A percentile compares a stretch with the other conserved stretches of the same genome.
Conservation (phyloP, 2,888 invertebrate genomes). For the Geotrupes spiniger region DNA sequence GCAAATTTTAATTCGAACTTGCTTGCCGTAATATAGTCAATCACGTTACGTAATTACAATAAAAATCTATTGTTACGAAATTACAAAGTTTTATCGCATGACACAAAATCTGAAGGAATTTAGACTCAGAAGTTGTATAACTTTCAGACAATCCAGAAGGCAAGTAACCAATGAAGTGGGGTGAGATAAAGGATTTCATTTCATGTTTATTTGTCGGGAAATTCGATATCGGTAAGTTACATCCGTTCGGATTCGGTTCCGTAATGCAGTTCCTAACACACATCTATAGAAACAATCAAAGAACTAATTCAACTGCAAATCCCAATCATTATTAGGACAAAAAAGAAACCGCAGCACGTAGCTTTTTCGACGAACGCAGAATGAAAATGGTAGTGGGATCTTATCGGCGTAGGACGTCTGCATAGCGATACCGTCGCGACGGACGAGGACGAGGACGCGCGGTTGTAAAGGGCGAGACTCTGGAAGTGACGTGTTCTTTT, state of each 20-base stretch:
- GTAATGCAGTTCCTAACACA: background rate
- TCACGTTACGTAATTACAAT: too few species aligned
- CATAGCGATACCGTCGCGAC: conserved; percentile 28
- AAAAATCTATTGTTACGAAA: too few species aligned
- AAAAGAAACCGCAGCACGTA: conserved; percentile 22
- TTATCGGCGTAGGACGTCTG: conserved; percentile 25
- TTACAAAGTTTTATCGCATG: too few species aligned
- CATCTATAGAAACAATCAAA: conserved; percentile 1
- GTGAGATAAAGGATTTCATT: too few species aligned
- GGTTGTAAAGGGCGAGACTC: conserved; percentile 27
- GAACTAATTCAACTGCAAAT: conserved; percentile 1
- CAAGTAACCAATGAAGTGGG: too few species aligned
- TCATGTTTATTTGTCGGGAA: too few species aligned
- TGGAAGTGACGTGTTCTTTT: conserved; percentile 41
- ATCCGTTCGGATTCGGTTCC: background rate
- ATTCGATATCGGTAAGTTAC: too few species aligned
- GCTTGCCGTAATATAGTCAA: too few species aligned
- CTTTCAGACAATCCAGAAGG: too few species aligned
- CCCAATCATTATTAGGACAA: background rate
- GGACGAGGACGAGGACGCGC: conserved; percentile 18
- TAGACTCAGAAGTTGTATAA: too few species aligned
- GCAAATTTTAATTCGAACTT: too few species aligned
- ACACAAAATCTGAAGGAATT: too few species aligned
- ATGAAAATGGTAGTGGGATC: conserved; percentile 16
- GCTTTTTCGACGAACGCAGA: conserved; percentile 18